phyloP scores from a whole-genome alignment of 2,888 invertebrate genomes.

The Pharmacophagus antenor region DNA sequence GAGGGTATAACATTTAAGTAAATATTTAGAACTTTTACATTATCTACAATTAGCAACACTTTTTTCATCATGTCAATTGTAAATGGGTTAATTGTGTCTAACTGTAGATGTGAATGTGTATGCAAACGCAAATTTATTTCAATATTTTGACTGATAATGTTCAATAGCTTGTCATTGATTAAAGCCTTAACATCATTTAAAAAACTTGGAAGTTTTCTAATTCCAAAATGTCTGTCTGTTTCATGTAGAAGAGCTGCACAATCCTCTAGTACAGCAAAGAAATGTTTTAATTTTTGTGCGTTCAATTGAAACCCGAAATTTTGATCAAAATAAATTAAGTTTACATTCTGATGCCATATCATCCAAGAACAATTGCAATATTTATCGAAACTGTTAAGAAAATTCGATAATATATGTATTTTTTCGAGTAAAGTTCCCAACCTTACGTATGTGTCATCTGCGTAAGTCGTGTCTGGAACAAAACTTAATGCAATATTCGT shows the following conservation, averaged over 20 bases:
- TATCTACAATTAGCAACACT: conserved; percentile 80
- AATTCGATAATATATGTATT: conserved; percentile 82
- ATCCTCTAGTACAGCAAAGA: conserved; percentile 71
- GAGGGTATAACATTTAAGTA: conserved; percentile 84
- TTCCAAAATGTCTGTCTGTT: conserved; percentile 55
- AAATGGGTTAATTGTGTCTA: conserved; percentile 87
- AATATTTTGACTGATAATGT: conserved; percentile 90
- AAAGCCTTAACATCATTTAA: conserved; percentile 58
- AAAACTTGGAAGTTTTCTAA: conserved; percentile 56
- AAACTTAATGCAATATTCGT: conserved; percentile 85
- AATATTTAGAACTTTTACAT: conserved; percentile 76
- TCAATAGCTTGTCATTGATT: conserved; percentile 81
- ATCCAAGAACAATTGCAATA: conserved; percentile 89
- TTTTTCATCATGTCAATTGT: conserved; percentile 84
- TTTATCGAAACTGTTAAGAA: conserved; percentile 79
- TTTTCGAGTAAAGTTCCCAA: conserved; percentile 83
- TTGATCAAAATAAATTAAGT: conserved; percentile 88
- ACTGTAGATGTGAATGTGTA: conserved; percentile 93
- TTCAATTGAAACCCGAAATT: conserved; percentile 85
- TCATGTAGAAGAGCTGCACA: conserved; percentile 59
- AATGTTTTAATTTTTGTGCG: conserved; percentile 80
- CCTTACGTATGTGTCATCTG: conserved; percentile 83
- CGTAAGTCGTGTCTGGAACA: conserved; percentile 81
- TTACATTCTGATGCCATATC: conserved; percentile 89
- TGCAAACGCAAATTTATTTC: conserved; percentile 96